phyloP scores from a whole-genome alignment of 1,140 invertebrate genomes.

The Vollenhovia emeryi region DNA sequence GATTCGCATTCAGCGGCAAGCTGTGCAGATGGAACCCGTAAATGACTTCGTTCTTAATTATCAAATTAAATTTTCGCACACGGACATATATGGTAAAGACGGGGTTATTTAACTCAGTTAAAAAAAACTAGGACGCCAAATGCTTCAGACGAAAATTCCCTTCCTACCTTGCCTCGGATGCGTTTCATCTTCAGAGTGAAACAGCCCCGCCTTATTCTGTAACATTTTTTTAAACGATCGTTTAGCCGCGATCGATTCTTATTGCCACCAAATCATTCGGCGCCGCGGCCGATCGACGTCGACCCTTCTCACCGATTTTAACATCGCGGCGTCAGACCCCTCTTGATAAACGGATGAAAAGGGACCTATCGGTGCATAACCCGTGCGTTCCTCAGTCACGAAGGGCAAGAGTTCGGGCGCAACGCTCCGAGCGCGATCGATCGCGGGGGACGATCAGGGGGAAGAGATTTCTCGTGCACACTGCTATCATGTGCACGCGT shows the following conservation, averaged over 20 bases:
- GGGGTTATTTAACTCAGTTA: too few species aligned
- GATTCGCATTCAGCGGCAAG: background rate
- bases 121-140: too few species aligned
- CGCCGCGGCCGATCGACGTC: background rate
- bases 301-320: background rate
- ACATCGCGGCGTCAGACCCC: background rate
- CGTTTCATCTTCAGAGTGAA: too few species aligned
- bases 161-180: too few species aligned
- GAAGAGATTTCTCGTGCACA: background rate
- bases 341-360: too few species aligned
- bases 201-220: too few species aligned
- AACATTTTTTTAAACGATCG: too few species aligned
- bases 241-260: background rate
- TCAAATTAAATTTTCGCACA: background rate
- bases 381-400: background rate
- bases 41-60: background rate
- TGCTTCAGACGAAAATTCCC: too few species aligned
- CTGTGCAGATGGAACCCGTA: background rate
- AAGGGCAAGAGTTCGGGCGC: background rate
- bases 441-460: background rate
- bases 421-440: background rate
- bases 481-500: background rate
- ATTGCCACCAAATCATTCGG: too few species aligned
- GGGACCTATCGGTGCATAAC: too few species aligned
- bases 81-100: background rate